Evolutionary conservation across 35 echinoderm and acorn worm genomes (phyloP), one percentile per base, ranked within the genome.

Genomic region (Ptychodera flava): DNA sequence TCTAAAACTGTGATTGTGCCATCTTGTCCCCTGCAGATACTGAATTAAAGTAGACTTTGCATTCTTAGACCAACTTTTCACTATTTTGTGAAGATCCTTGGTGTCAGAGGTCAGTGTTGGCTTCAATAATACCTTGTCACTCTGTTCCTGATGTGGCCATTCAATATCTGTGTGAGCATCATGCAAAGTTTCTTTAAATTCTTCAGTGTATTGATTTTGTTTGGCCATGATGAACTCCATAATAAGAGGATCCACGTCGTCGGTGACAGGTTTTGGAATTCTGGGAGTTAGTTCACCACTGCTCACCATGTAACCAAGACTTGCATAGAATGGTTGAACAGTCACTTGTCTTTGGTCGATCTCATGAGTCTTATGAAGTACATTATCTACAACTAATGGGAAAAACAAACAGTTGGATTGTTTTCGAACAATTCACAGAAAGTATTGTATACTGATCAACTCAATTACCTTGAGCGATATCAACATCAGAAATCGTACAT

Each of bases 151-250:
- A 64, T 22, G 22, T 12, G 45, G 45, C 45, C 45, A 64, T 64
- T 64, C 22, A 22, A 64, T 6, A 6, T 64, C 22, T 12, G 45
- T 22, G 22, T 64, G 22, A 64, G 45, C 45, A 6, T 6, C 22
- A n/a, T n/a, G n/a, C 45, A 64, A 12, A 22, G 45, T 22, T 64
- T 12, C 22, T 22, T 64, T 6, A 64, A 12, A 6, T 64, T 12
- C 6, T 64, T 6, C 22, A 64, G 6, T 22, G 6, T 64, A 12
- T 6, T 12, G 45, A 64, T 64, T 64, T 22, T 64, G 45, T 22
- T 83, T 89, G 1, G 34, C 16, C 2, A 45, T 31, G 2, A 89
- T 33, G 80, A 76, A 89, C 29, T 89, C 36, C 31, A 89, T 83
- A 32, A 89, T 28, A 27, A 45, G 0, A 33, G 35, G 28, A 2